Evolutionary conservation across 2,888 invertebrate genomes (phyloP).

Genomic region (Nebria salina): DNA sequence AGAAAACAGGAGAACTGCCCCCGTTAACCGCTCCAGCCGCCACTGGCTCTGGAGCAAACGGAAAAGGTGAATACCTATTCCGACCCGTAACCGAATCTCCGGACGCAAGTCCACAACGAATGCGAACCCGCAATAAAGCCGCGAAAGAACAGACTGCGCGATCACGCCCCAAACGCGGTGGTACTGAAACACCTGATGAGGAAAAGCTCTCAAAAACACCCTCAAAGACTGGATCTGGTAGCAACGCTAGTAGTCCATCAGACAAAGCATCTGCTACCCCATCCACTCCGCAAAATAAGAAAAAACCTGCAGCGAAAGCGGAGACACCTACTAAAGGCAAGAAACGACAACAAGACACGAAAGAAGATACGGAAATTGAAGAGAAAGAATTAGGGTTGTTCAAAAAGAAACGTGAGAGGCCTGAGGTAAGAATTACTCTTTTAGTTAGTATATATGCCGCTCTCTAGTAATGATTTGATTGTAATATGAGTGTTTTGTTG

Average conservation of each 20-base stretch:
- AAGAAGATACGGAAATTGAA: conserved; percentile 59
- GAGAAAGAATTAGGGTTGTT: conserved; percentile 64
- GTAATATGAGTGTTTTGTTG: background rate
- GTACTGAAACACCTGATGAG: conserved; percentile 65
- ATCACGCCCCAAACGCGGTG: conserved; percentile 69
- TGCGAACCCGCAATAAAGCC: conserved; percentile 86
- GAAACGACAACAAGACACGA: conserved; percentile 64
- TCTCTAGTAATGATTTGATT: background rate
- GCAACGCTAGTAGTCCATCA: conserved; percentile 51
- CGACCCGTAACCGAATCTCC: conserved; percentile 66
- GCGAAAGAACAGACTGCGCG: conserved; percentile 73
- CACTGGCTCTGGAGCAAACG: conserved; percentile 51
- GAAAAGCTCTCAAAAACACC: conserved; percentile 63
- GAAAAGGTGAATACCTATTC: conserved; percentile 50
- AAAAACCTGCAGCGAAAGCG: conserved; percentile 58
- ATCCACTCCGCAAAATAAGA: conserved; percentile 51
- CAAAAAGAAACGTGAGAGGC: conserved; percentile 65
- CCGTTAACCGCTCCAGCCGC: conserved; percentile 64
- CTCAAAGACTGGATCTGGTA: conserved; percentile 59
- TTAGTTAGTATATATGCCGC: background rate
- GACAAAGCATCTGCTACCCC: conserved; percentile 50
- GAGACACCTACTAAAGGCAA: conserved; percentile 68
- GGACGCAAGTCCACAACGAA: conserved; percentile 87
- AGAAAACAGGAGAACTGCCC: conserved; percentile 80
- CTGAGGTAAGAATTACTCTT: conserved; percentile 53